Conservation (phyloP, 2,797 vertebrate genomes). For the Trachurus trachurus region DNA sequence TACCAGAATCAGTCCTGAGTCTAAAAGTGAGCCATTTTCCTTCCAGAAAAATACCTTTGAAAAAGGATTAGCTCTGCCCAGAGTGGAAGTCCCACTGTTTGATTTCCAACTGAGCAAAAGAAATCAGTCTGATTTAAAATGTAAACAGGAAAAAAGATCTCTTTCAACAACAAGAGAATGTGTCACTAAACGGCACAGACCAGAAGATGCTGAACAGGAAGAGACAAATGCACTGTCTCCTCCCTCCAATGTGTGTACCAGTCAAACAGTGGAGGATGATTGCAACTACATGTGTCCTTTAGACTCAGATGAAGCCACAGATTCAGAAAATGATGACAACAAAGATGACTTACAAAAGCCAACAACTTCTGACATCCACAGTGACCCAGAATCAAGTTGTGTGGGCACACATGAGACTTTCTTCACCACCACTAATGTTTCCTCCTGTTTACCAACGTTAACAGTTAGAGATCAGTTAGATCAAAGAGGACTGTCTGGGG, state of each 20-base stretch:
- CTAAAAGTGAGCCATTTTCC: slow-evolving; percentile 13
- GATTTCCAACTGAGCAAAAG: slow-evolving; percentile 7
- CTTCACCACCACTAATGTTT: too few species aligned
- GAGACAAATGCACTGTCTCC: not conserved
- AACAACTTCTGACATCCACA: not conserved
- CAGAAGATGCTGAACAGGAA: not conserved
- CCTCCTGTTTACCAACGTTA: too few species aligned
- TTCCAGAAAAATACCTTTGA: slow-evolving; percentile 3
- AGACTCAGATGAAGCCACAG: not conserved
- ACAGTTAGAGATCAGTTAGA: too few species aligned
- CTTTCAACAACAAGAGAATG: not conserved
- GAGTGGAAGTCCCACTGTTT: not conserved
- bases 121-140: slow-evolving; percentile 8
- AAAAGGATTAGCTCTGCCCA: not conserved
- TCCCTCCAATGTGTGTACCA: not conserved
- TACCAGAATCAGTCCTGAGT: not conserved
- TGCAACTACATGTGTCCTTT: not conserved
- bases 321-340: not conserved
- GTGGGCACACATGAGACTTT: too few species aligned
- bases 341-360: not conserved
- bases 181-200: not conserved
- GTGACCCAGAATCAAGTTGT: not conserved
- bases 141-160: slow-evolving; percentile 4
- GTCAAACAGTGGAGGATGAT: not conserved
- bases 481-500: too few species aligned